Evolutionary conservation across 2,888 invertebrate genomes (phyloP), one percentile per base, ranked within the genome.

Genomic region (Masnerella sp.): DNA sequence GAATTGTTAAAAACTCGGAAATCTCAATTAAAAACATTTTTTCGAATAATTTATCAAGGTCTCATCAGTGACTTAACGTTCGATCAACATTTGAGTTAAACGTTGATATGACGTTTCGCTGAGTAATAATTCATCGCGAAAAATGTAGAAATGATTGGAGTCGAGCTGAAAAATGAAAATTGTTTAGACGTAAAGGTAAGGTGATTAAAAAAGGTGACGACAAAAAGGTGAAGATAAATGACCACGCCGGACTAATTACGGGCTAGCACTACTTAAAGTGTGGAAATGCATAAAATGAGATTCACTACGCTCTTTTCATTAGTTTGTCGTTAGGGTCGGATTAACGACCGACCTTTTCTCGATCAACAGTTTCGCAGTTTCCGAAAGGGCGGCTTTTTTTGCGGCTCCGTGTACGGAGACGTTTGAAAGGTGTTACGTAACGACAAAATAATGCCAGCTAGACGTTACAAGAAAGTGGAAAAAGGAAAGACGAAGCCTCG

Each of bases 191-290:
- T 20, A 18, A 18, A 40, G 18, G 14, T 15, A 38, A 11, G 15
- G 34, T 5, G 34, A 4, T 12, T 8, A 36, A 14, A 17, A 18
- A 12, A 43, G 14, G 11, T 32, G 2, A 32, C 2, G 32, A 22
- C 18, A 42, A 45, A 45, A 42, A 20, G 42, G 49, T 12, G 4
- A 20, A 42, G 34, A 43, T 40, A 43, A 58, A 58, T 22, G 20
- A 25, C 15, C 20, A 42, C 32, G 42, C 3, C 43, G 20, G 56
- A 58, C 56, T 58, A 58, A 32, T 43, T 30, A 58, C 20, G 32
- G n/a, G 34, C 58, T 58, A 45, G 15, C 25, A 45, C 58, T 58
- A 58, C 58, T 58, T 58, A 43, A 15, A 43, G n/a, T 34, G 22
- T 45, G 42, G 20, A 58, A 58, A 11, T 43, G 34, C 32, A 45